These are phyloP conservation scores for Orius laevigatus DNA, from an alignment of 1,140 invertebrate species.

Conservation along the genomic window DNA sequence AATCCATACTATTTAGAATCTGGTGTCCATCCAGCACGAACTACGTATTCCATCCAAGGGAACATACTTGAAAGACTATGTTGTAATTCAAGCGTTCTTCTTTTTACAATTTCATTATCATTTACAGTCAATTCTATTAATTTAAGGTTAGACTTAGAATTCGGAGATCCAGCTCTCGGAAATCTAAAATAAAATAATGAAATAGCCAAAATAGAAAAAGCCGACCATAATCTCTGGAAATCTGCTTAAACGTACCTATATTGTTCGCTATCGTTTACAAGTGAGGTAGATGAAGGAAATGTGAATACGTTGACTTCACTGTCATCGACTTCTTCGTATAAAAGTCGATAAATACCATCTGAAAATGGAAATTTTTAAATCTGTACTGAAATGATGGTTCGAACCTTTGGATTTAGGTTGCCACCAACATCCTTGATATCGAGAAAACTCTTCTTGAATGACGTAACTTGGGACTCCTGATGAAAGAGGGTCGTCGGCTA, in stretches of 20 bases:
- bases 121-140: constrained; percentile 68
- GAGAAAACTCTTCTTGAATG: constrained; percentile 94
- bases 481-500: constrained; percentile 68
- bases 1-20: constrained; percentile 32
- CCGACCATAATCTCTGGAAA: neutral
- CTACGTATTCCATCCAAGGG: constrained; percentile 85
- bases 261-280: constrained; percentile 59
- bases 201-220: neutral
- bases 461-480: constrained; percentile 92
- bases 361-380: constrained; percentile 20
- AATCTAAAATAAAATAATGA: constrained; percentile 39
- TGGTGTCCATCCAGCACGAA: constrained; percentile 83
- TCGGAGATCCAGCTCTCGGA: constrained; percentile 75
- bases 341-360: constrained; percentile 68
- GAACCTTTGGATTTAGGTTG: constrained; percentile 54
- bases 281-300: constrained; percentile 63
- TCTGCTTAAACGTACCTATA: constrained; percentile 33
- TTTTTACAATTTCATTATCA: constrained; percentile 45
- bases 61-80: constrained; percentile 60
- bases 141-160: constrained; percentile 77
- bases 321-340: constrained; percentile 95
- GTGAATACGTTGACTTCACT: constrained; percentile 80
- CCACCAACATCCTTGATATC: constrained; percentile 97
- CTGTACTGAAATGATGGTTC: neutral
- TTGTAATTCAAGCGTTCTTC: constrained; percentile 50